phyloP scores from a whole-genome alignment of 2,113 vertebrate genomes.

The Alectura lathami region DNA sequence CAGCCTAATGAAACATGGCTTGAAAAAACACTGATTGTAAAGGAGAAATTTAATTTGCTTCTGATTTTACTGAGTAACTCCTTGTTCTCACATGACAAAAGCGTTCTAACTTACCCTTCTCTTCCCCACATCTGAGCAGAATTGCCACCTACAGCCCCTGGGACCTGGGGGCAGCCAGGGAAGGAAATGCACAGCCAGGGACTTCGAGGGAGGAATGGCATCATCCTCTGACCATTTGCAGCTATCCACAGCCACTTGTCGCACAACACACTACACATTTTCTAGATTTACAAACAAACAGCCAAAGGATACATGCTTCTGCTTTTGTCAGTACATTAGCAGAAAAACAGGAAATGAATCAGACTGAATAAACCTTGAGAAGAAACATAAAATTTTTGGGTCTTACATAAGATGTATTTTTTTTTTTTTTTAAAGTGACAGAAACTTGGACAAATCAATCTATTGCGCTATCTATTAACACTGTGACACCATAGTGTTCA shows the following conservation, averaged over 20 bases:
- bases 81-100: neutral
- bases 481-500: no score
- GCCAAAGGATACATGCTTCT: slow-evolving; percentile 29
- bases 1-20: neutral
- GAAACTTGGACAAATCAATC: neutral
- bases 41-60: neutral
- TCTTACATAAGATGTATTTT: neutral
- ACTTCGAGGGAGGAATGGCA: neutral
- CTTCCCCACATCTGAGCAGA: neutral
- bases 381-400: slow-evolving; percentile 33
- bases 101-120: neutral
- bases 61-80: neutral
- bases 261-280: neutral
- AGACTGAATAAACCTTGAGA: slow-evolving; percentile 49
- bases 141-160: neutral
- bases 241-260: neutral
- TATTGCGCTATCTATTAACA: no score
- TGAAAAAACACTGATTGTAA: neutral
- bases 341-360: slow-evolving; percentile 68
- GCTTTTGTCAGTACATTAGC: slow-evolving; percentile 39
- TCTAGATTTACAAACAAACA: slow-evolving; percentile 4
- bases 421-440: slow-evolving; percentile 7
- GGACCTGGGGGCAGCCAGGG: neutral
- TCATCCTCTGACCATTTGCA: neutral
- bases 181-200: neutral